Base-by-base conservation (phyloP, 37 sponge, comb jelly and placozoan genomes). In the Beroe ovata region DNA sequence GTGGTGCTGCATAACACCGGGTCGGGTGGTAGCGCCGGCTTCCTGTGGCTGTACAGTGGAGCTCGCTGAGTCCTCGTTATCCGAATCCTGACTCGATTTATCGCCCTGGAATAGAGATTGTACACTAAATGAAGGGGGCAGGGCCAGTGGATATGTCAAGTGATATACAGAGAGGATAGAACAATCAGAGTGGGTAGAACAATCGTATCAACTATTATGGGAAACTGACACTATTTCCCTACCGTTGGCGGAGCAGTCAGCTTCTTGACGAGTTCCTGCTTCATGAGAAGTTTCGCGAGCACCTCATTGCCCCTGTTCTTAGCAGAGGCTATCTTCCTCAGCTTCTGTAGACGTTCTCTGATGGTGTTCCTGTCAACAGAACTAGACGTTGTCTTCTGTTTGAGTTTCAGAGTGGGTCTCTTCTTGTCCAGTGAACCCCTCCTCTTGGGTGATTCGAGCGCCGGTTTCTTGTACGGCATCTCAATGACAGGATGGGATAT, bases 271-370 rank as follows among this genome's bases (percentile, higher is more conserved):
- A 77, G 54, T 23, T 77, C 84, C 38, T 77, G 84, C 23, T 77
- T 77, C 84, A 77, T 77, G 28, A 77, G 54, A 1, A 77, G 54
- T 25, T 77, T 77, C 8, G 84, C 84, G 26, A 77, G 54, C 26
- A 77, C 84, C 22, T 77, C 84, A 23, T 77, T 77, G 4, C 84
- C 84, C 33, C 84, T 39, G 84, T 77, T 77, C 38, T 77, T 77
- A 40, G 84, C 84, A 1, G 42, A 42, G 3, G 84, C 84, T 35
- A 77, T 39, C 54, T 77, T 77, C 47, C 54, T 77, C 47, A 77
- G 38, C 84, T 77, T 77, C 84, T 77, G 84, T 3, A 77, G 47
- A 20, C 84, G 35, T 23, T 77, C 84, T 40, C 84, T 39, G 54
- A 77, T 77, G 54, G 84, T 33, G 84, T 39, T 77, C 38, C 33